Base-by-base conservation (phyloP, 2,888 invertebrate species). In the Phyllotreta striolata region DNA sequence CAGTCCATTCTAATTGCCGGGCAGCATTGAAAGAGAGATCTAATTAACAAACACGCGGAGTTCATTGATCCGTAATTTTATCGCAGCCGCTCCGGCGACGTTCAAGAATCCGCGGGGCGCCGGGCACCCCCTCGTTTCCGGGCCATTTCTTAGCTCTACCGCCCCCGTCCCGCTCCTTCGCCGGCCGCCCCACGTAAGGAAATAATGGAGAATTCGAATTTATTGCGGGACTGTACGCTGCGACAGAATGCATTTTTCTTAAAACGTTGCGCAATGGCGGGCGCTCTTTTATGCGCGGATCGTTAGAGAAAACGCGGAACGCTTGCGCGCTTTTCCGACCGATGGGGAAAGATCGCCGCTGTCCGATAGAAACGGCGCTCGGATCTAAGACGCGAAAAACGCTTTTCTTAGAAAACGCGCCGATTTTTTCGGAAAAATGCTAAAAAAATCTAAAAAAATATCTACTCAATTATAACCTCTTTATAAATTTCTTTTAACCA, bases 191-290 rank as follows among this genome's bases (percentile, higher is more conserved):
- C 24, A 38, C 51, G 57, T 54, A 54, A 57, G 54, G 61, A 59
- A 40, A 38, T 56, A 68, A 70, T 64, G 59, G 52, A 39, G 55
- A 73, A 24, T 24, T 24, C 24, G 24, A 24, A 78, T 77, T 80
- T 76, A 80, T 81, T 77, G 74, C 72, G 66, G 67, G 74, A 76
- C 79, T 80, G 79, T 80, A 80, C 80, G 74, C 77, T 81, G 81
- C 81, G 80, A 81, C 80, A 79, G 77, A 76, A 76, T 78, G 80
- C 78, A 81, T 81, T 81, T 81, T 81, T 81, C 81, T 81, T 79
- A 72, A 79, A 79, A 79, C 77, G 76, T 78, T 81, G 81, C 81
- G 81, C 81, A 77, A 73, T 76, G 78, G 77, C 78, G 77, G 24
- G 76, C 77, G 75, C 76, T 75, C 74, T 73, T 71, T 75, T 73